Evolutionary conservation across 2,888 invertebrate species (phyloP), one percentile per base, ranked within the genome.

Genomic region (Hydropsyche betteni): DNA sequence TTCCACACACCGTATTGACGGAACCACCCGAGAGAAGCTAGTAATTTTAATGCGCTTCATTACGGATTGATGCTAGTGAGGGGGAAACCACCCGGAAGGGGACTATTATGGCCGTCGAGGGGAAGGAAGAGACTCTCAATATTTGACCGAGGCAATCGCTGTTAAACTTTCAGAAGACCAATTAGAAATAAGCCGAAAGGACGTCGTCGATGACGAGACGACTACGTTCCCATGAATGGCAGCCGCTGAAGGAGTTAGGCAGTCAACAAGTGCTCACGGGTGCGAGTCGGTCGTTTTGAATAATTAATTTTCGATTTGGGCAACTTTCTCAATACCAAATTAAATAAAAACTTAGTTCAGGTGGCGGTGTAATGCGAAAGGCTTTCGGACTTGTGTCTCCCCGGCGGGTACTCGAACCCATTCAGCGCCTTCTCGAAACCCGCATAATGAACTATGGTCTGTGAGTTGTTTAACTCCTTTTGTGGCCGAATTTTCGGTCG

Each of bases 161-260:
- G 24, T 58, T 58, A 58, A 58, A 58, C 4, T 58, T 58, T 58
- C 58, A 58, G 58, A 14, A 58, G 58, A 24, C 58, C 58, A 58
- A 58, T 58, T 58, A 58, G 58, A 58, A 14, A 58, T 24, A 24
- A 58, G 14, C 14, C 16, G 58, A 58, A 58, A 58, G 58, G 58
- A 58, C 3, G 24, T 16, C 16, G 58, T 24, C 58, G 16, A 5
- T 24, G 58, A 16, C 58, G 14, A 8, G 16, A 58, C 24, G 58
- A 24, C 58, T 8, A 53, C 53, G 53, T 24, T 24, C 58, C 58
- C 14, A 16, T n/a, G 53, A 53, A 53, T 51, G 51, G 51, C 51
- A 51, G 51, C 14, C 53, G 6, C 12, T 16, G 14, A 6, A 16
- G 12, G 53, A 53, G n/a, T 16, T 16, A 53, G n/a, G 58, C 58